Percentiles rank a stretch among this genome's conserved stretches.
Evolutionary conservation across 2,797 vertebrate species (phyloP).

Genomic region (Pseudochirops corinnae): DNA sequence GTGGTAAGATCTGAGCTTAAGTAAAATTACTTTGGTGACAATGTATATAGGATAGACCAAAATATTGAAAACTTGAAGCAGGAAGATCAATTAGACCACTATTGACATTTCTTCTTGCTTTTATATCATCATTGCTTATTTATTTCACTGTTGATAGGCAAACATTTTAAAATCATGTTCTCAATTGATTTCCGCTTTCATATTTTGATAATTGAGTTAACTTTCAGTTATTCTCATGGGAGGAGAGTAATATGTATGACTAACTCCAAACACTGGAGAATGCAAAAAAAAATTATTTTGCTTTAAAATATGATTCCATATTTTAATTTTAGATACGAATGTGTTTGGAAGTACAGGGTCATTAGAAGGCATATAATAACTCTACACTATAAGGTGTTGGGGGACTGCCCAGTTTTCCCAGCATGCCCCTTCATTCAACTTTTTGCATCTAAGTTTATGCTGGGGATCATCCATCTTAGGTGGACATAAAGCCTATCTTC

Average conservation of each 20-base stretch:
- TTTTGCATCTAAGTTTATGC: constrained; percentile 15
- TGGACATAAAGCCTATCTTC: constrained; percentile 34
- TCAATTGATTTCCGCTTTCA: constrained; percentile 46
- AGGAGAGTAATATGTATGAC: background rate
- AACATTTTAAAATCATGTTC: constrained; percentile 65
- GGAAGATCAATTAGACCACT: constrained; percentile 2
- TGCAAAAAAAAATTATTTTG: constrained; percentile 27
- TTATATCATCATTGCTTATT: constrained; percentile 71
- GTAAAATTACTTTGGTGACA: background rate
- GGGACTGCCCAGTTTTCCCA: background rate
- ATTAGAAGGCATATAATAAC: constrained; percentile 26
- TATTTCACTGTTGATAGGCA: constrained; percentile 74
- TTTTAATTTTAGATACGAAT: constrained; percentile 16
- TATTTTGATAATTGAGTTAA: constrained; percentile 44
- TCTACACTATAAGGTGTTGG: background rate
- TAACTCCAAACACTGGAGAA: constrained; percentile 36
- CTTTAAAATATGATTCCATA: constrained; percentile 32
- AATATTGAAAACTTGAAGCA: background rate
- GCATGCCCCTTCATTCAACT: background rate
- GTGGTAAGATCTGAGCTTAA: background rate
- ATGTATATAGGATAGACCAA: background rate
- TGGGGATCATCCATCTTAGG: constrained; percentile 6
- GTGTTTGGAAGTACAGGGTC: constrained; percentile 21
- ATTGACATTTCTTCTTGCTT: constrained; percentile 73
- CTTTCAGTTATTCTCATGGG: background rate